phyloP scores from a whole-genome alignment of 1,140 invertebrate species.

The Zaprionus vittiger region DNA sequence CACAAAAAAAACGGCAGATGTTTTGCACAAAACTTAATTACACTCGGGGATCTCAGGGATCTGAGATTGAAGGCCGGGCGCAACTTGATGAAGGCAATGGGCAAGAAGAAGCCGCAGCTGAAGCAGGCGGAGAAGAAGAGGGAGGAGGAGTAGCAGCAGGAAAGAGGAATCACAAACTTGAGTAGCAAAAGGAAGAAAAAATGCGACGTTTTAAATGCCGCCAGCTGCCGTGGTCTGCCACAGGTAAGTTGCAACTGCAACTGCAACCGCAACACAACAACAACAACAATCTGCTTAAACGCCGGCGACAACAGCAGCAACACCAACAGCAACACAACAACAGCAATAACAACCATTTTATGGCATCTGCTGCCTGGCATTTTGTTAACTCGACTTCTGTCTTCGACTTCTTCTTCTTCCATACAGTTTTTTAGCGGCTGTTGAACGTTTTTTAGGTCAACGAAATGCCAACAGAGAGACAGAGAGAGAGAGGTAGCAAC shows the following conservation, averaged over 20 bases:
- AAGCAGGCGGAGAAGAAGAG: not conserved
- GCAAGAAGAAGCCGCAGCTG: not conserved
- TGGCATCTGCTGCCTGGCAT: conserved; percentile 62
- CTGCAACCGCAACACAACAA: conserved; percentile 45
- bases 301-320: conserved; percentile 54
- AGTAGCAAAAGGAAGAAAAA: conserved; percentile 8
- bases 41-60: conserved; percentile 47
- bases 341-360: conserved; percentile 57
- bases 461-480: conserved; percentile 66
- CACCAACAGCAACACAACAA: conserved; percentile 34
- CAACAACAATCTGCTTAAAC: conserved; percentile 58
- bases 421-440: conserved; percentile 54
- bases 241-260: conserved; percentile 68
- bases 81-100: conserved; percentile 18
- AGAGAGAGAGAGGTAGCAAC: not conserved
- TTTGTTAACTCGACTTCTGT: conserved; percentile 44
- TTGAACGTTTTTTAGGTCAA: conserved; percentile 82
- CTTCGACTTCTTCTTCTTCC: conserved; percentile 8
- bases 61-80: conserved; percentile 75
- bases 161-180: conserved; percentile 3
- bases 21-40: conserved; percentile 77
- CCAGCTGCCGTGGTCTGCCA: conserved; percentile 43
- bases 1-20: conserved; percentile 63
- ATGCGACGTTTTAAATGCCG: conserved; percentile 58
- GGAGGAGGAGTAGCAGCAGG: not conserved